Evolutionary conservation across 2,888 invertebrate species (phyloP).

Genomic region (Lingula anatina): DNA sequence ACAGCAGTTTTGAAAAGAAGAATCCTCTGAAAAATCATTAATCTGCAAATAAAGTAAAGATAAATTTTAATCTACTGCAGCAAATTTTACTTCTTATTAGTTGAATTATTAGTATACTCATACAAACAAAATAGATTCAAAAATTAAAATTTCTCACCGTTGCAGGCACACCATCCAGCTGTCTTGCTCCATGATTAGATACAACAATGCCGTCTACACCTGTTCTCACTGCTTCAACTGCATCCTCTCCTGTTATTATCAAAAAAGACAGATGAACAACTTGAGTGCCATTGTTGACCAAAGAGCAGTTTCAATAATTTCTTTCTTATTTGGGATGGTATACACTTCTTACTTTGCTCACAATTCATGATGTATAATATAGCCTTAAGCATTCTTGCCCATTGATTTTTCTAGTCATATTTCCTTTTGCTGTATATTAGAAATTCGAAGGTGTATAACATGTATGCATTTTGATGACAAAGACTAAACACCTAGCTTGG

Average conservation of each 20-base stretch:
- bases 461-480: too few relatives aligned
- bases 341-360: too few relatives aligned
- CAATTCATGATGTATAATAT: too few relatives aligned
- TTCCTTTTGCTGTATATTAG: too few relatives aligned
- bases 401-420: background rate
- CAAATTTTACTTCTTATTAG: too few relatives aligned
- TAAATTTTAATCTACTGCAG: too few relatives aligned
- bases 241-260: slow-evolving; percentile 66
- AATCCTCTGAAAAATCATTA: too few relatives aligned
- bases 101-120: background rate
- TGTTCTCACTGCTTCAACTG: slow-evolving; percentile 65
- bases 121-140: background rate
- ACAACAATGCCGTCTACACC: slow-evolving; percentile 80
- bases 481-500: too few relatives aligned
- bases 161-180: slow-evolving; percentile 73
- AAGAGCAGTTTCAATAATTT: background rate
- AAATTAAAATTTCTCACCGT: slow-evolving; percentile 14
- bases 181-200: slow-evolving; percentile 90
- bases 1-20: too few relatives aligned
- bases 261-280: background rate
- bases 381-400: background rate
- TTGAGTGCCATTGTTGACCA: background rate
- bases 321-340: too few relatives aligned
- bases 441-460: too few relatives aligned
- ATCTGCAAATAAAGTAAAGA: too few relatives aligned